A percentile compares a stretch with the other conserved stretches of the same genome.
Conservation (phyloP, 2,888 invertebrate genomes). For the Cataglyphis rosenhaueri region DNA sequence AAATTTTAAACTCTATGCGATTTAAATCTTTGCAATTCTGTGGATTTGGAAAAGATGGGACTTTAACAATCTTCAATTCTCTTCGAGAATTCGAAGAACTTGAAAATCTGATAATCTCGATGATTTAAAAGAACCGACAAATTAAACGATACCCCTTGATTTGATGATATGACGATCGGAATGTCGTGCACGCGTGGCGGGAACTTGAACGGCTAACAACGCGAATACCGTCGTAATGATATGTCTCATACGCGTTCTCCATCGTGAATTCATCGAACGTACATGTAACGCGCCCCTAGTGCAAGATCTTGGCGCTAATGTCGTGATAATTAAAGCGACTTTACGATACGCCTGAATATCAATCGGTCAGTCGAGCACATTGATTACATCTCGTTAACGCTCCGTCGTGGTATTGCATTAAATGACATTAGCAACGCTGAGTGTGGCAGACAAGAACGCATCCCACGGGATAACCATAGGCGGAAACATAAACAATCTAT, state of each 20-base stretch:
- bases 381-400: constrained; percentile 54
- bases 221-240: constrained; percentile 31
- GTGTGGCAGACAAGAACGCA: neutral
- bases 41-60: neutral
- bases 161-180: neutral
- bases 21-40: neutral
- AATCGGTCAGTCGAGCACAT: constrained; percentile 61
- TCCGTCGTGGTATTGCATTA: constrained; percentile 38
- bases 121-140: neutral
- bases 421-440: constrained; percentile 31
- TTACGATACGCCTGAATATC: constrained; percentile 64
- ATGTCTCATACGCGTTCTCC: constrained; percentile 34
- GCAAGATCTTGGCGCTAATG: constrained; percentile 59
- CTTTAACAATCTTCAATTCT: neutral
- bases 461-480: neutral
- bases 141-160: neutral
- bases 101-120: neutral
- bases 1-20: neutral
- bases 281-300: constrained; percentile 46
- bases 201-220: constrained; percentile 7
- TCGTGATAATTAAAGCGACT: constrained; percentile 73
- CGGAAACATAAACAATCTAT: constrained; percentile 27
- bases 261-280: constrained; percentile 60
- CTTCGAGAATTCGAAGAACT: neutral
- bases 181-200: neutral